Evolutionary conservation across 2,797 vertebrate species (phyloP).

Genomic region (Falco berigora): DNA sequence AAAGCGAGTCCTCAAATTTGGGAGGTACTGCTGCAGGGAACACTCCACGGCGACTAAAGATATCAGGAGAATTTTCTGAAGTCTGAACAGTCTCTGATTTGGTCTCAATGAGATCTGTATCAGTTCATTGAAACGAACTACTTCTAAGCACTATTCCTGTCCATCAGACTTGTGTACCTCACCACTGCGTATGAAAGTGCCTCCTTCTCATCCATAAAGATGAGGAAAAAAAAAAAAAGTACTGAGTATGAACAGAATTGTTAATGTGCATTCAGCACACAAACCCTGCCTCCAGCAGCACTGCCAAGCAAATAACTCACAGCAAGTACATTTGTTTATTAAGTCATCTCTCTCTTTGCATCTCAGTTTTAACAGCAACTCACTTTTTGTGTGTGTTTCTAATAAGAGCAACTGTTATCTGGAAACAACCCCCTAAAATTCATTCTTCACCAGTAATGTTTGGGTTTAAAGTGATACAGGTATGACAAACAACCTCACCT

Average conservation of each 20-base stretch:
- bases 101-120: not conserved
- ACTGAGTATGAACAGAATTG: not conserved
- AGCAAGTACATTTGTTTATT: not conserved
- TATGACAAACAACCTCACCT: not conserved
- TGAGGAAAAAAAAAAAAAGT: not conserved
- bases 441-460: not conserved
- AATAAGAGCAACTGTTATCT: not conserved
- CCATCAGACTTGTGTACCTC: not conserved
- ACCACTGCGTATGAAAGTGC: fast-evolving
- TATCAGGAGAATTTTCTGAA: not conserved
- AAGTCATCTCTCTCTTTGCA: not conserved
- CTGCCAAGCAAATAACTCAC: not conserved
- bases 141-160: not conserved
- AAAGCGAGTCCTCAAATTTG: not conserved
- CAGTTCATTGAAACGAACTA: not conserved
- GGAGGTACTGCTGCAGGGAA: not conserved
- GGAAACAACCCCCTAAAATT: not conserved
- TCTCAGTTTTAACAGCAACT: not conserved
- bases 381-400: not conserved
- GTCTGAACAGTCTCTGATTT: not conserved
- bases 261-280: not conserved
- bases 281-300: not conserved
- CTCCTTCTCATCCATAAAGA: not conserved
- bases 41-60: not conserved
- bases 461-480: not conserved